Evolutionary conservation across 2,888 invertebrate genomes (phyloP), one percentile per base, ranked within the genome.

Genomic region (Acleris literana): DNA sequence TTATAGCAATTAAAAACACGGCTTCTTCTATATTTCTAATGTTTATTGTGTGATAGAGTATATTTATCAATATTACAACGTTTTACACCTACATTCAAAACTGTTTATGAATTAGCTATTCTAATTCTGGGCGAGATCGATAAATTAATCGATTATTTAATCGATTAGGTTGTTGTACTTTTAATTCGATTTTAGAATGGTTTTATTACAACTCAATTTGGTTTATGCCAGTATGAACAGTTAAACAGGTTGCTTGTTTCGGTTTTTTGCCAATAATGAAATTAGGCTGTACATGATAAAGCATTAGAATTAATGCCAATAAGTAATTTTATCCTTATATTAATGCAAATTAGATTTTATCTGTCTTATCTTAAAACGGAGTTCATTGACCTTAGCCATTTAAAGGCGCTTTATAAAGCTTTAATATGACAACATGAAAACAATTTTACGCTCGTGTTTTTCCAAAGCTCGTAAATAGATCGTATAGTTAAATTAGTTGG

Each of bases 101-200:
- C 66, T 33, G 57, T 62, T 62, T 62, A 62, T 66, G 62, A 66
- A 66, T 66, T 62, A 66, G 65, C 51, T 65, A 65, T 65, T 65
- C 65, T 80, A 83, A 86, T 86, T 80, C 77, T 75, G 74, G 71
- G 72, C 71, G 74, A 74, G 75, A 83, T 81, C 83, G 82, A 80
- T 78, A 81, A 80, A 82, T 83, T 82, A 81, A 84, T 87, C 87
- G 86, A 88, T 87, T 82, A 39, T 49, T 61, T 61, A 68, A 73
- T 71, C 69, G 71, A 73, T 71, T 71, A 70, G 68, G 70, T 63
- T 68, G 64, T 71, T 72, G 68, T 71, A 71, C 63, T 69, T 70
- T 62, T 69, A 68, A 68, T 68, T 58, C 22, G 69, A 64, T 68
- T 69, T 64, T 63, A 43, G 58, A 63, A 68, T 59, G 59, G 55